Base-by-base conservation (phyloP, 2,113 vertebrate genomes). In the Apodemus sylvaticus region DNA sequence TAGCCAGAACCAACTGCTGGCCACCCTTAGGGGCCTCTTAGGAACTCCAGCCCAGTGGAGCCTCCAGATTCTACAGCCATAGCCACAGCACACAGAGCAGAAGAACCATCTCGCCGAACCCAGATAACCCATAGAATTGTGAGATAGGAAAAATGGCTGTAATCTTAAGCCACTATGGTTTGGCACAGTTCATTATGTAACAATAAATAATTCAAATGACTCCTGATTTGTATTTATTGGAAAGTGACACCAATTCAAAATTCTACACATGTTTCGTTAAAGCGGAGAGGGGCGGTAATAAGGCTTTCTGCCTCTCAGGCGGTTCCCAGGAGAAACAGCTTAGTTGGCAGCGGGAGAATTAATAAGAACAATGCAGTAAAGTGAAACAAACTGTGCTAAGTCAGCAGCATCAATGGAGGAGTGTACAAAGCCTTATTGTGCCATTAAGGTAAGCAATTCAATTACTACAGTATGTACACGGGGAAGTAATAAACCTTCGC, bases 381-480 rank as follows among this genome's bases (percentile, higher is more conserved):
- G 78, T 91, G 90, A 96, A 96, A 98, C 85, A 95, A 93, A 68
- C 74, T n/a, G 7, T 86, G 97, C 89, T 53, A 96, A 96, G 85
- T 98, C 98, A 98, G 96, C 96, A 97, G 89, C 97, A 95, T 94
- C 90, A 48, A 55, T 60, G 90, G 89, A 71, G 94, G 97, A 96
- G 45, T 89, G 95, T 94, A 88, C 94, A 97, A 93, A 98, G 95
- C 42, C 51, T 96, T 91, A 90, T 29, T 42, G 11, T 91, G 86
- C 74, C 51, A 95, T 97, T 98, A 98, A 98, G 96, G 95, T 96
- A 95, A 78, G 91, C 95, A 96, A 95, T 94, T 86, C 94, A 98
- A 98, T 98, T 97, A 98, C 98, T 94, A 96, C 96, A 97, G 92
- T 95, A 93, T 19, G 90, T 95, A 98, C 98, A 93, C 96, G 98